A percentile compares a stretch with the other conserved stretches of the same genome.
These are phyloP conservation scores for Pissodes strobi DNA, from an alignment of 1,140 invertebrate genomes.

Conservation along the genomic window DNA sequence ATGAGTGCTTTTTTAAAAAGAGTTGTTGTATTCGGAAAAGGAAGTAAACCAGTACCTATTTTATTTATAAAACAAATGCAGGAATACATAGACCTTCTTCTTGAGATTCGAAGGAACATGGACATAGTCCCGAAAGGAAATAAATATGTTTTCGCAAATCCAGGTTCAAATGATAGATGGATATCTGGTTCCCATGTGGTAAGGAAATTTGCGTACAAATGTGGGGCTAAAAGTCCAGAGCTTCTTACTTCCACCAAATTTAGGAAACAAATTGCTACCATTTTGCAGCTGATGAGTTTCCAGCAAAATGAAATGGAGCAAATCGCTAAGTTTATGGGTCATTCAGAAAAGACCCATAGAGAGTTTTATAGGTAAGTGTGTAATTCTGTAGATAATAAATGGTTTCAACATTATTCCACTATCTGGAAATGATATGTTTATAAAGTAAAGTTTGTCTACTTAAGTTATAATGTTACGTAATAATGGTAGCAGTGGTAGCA, in stretches of 20 bases:
- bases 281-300: conserved; percentile 33
- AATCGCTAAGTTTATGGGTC: conserved; percentile 30
- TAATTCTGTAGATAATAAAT: no score
- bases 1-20: conserved; percentile 7
- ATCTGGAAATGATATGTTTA: no score
- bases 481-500: no score
- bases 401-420: no score
- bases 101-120: no score
- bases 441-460: no score
- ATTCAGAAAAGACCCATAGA: no score
- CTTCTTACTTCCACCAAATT: conserved; percentile 36
- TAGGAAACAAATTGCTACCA: conserved; percentile 42
- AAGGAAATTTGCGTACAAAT: conserved; percentile 29
- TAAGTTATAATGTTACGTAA: no score
- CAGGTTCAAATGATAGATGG: conserved; percentile 30
- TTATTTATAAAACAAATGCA: conserved; percentile 21
- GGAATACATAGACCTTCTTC: no score
- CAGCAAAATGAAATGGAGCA: conserved; percentile 37
- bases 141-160: conserved; percentile 39
- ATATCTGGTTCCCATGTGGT: conserved; percentile 32
- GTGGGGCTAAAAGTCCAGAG: conserved; percentile 31
- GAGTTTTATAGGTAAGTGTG: no score
- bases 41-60: conserved; percentile 31
- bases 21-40: conserved; percentile 3
- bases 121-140: conserved; percentile 30